Evolutionary conservation across 1,140 invertebrate genomes (phyloP), one percentile per base, ranked within the genome.

Genomic region (Heliconius eleuchia): DNA sequence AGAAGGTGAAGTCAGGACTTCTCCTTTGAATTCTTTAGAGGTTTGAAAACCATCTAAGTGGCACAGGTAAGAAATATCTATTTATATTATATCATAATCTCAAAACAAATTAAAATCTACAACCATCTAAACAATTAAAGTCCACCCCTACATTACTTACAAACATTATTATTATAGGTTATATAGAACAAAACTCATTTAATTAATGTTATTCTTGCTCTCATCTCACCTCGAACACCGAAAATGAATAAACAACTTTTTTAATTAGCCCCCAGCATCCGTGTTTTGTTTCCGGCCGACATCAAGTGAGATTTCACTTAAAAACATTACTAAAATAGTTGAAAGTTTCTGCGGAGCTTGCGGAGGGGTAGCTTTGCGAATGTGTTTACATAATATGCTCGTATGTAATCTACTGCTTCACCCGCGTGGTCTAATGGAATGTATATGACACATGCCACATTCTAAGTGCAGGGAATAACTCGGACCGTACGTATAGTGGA

Each of bases 201-300:
- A 66, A 30, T 66, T 66, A 30, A 66, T 66, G 60, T 66, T 66
- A 66, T 66, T 30, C 60, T 66, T 66, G 60, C 27, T 57, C 55
- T 23, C 60, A 66, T 66, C 27, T 66, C 60, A 66, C 30, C 60
- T 66, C 60, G 60, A 66, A 66, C 60, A 66, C 60, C 60, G 60
- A 27, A 66, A 66, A 66, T 66, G 60, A 66, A 66, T 66, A 66
- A 66, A 66, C 60, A 66, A 66, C 60, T 66, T 66, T 66, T 66
- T 66, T 66, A 66, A 66, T 66, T 66, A 66, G 60, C 23, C 11
- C 27, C 60, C 13, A 66, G 27, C 60, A 27, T 66, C 60, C 60
- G 60, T 66, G 60, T 66, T 66, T 66, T 66, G 60, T 30, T 66
- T 66, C 60, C 60, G 60, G 60, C 60, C 60, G 60, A 66, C 27